Conservation (phyloP, 2,797 vertebrate genomes). For the Aythya fuligula region DNA sequence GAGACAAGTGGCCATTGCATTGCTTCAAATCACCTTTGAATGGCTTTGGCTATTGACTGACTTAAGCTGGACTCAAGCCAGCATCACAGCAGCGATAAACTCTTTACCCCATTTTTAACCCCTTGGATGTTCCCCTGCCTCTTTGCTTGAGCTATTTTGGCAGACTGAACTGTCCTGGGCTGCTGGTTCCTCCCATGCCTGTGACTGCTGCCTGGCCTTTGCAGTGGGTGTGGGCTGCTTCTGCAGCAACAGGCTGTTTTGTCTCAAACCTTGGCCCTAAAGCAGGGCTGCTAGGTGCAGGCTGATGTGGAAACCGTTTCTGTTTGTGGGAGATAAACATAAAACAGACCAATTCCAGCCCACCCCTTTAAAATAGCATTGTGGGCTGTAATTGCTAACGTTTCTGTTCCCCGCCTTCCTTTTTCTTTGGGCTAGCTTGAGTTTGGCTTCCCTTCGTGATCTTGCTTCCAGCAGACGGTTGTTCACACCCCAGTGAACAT, state of each 20-base stretch:
- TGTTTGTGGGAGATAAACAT: neutral
- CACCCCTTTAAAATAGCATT: neutral
- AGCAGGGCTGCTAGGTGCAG: neutral
- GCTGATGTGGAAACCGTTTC: neutral
- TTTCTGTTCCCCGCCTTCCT: neutral
- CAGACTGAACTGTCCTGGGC: neutral
- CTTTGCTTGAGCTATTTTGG: neutral
- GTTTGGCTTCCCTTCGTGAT: neutral
- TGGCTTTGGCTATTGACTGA: neutral
- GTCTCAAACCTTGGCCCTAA: neutral
- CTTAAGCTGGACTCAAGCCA: neutral
- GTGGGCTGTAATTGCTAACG: neutral
- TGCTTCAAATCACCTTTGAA: neutral
- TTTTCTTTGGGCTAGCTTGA: neutral
- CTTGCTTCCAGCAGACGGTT: neutral
- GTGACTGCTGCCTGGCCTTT: neutral
- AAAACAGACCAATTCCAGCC: neutral
- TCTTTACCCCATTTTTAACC: neutral
- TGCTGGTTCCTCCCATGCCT: neutral
- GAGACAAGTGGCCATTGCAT: neutral
- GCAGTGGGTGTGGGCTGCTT: neutral
- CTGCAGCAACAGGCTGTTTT: neutral
- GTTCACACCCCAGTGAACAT: neutral
- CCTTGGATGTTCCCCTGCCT: neutral
- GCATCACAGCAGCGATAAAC: neutral